Evolutionary conservation across 2,113 vertebrate genomes (phyloP).

Genomic region (Leptobrachium leishanense): DNA sequence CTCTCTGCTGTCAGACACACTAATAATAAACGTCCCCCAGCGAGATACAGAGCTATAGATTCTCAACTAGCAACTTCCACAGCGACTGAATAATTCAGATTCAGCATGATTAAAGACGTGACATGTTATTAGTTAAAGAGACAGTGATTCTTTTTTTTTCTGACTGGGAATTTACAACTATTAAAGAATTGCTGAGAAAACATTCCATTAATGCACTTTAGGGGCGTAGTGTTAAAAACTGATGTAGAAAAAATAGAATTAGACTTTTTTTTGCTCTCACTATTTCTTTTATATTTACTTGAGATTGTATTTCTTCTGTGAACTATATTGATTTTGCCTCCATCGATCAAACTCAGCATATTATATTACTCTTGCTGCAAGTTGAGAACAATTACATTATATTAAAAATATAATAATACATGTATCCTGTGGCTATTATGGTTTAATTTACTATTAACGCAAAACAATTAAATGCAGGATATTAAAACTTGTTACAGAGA

Average conservation of each 20-base stretch:
- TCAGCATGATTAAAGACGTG: slow-evolving; percentile 74
- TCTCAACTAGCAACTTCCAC: slow-evolving; percentile 61
- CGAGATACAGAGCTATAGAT: slow-evolving; percentile 68
- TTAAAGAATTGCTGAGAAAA: slow-evolving; percentile 57
- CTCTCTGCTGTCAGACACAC: slow-evolving; percentile 67
- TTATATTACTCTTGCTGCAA: neutral
- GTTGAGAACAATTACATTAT: neutral
- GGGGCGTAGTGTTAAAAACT: neutral
- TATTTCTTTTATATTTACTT: neutral
- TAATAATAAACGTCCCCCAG: slow-evolving; percentile 69
- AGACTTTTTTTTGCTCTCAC: neutral
- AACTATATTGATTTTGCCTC: neutral
- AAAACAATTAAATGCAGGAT: neutral
- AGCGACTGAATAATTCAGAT: slow-evolving; percentile 74
- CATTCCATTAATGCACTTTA: neutral
- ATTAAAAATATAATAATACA: neutral
- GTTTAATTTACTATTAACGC: neutral
- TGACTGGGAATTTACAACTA: slow-evolving; percentile 62
- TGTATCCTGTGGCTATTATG: neutral
- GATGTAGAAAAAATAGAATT: neutral
- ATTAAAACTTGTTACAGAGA: neutral
- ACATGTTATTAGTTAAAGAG: slow-evolving; percentile 72
- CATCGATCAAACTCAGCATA: neutral
- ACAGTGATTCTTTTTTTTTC: slow-evolving; percentile 50
- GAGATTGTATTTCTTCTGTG: neutral